These are phyloP conservation scores for Spheniscus humboldti DNA, from an alignment of 2,797 vertebrate genomes.

Conservation along the genomic window DNA sequence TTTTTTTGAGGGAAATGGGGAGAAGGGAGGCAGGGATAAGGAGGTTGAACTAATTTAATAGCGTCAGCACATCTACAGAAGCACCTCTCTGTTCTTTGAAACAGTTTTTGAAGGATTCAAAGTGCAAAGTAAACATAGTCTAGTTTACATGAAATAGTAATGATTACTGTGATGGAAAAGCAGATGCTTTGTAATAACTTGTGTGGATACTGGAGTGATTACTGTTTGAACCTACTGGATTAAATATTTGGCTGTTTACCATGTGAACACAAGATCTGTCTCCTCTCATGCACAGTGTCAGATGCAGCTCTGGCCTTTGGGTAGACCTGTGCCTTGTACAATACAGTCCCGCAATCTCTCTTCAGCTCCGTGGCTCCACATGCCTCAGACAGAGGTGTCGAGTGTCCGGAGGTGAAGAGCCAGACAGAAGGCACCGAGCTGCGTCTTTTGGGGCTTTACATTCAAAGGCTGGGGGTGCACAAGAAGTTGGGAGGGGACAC, in stretches of 20 bases:
- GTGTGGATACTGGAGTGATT: background rate
- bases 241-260: background rate
- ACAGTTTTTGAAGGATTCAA: background rate
- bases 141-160: background rate
- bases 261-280: background rate
- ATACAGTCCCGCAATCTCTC: background rate
- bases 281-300: background rate
- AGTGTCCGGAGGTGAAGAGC: background rate
- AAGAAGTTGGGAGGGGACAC: no score
- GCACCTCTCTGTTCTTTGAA: background rate
- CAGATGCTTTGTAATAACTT: background rate
- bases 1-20: background rate
- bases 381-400: background rate
- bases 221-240: background rate
- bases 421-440: background rate
- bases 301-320: background rate
- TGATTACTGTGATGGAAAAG: background rate
- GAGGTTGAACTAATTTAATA: background rate
- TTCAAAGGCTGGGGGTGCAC: background rate
- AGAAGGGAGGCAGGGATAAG: background rate
- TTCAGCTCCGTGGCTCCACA: background rate
- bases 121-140: background rate
- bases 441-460: background rate
- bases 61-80: background rate
- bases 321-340: background rate